Evolutionary conservation across 1,140 invertebrate species (phyloP), one percentile per base, ranked within the genome.

Genomic region (Trichoplusia ni): DNA sequence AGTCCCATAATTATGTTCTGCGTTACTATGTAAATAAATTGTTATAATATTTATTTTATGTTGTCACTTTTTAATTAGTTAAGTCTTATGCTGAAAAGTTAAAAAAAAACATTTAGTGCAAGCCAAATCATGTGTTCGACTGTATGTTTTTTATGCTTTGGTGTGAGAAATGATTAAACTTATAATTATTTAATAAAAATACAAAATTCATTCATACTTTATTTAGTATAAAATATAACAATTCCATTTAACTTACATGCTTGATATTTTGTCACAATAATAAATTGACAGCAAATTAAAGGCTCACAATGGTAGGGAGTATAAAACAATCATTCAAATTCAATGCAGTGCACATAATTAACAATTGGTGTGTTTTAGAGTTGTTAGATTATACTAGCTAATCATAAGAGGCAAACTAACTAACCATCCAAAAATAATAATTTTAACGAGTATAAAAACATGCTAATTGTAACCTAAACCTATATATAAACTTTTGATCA

Each of bases 161-260:
- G n/a, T 7, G 14, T 40, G 35, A 5, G 16, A 40, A 7, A 18
- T 40, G 16, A 40, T 40, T 40, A 19, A 9, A 13, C 2, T 27
- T 64, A 23, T 65, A 46, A 58, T 27, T 25, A 59, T 69, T 40
- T 60, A 54, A 42, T 18, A 33, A 38, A 11, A 40, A 40, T 11
- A 7, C 0, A 35, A 61, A 44, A 58, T 42, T 44, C 35, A 51
- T 64, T 75, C 67, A 68, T 70, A 67, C 69, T 81, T 86, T 81
- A 84, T 75, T 86, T 69, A 58, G 76, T 88, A 84, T 61, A 88
- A 88, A 84, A 88, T 83, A 88, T 84, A 86, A 83, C 75, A 84
- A 79, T 75, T 76, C 66, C 64, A 75, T 82, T 84, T 75, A 80
- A 73, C 73, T 82, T 83, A 79, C 60, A 78, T 67, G 58, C 65